These are phyloP conservation scores for Drosophila kanapiae DNA, from an alignment of 1,140 invertebrate genomes.

Conservation along the genomic window DNA sequence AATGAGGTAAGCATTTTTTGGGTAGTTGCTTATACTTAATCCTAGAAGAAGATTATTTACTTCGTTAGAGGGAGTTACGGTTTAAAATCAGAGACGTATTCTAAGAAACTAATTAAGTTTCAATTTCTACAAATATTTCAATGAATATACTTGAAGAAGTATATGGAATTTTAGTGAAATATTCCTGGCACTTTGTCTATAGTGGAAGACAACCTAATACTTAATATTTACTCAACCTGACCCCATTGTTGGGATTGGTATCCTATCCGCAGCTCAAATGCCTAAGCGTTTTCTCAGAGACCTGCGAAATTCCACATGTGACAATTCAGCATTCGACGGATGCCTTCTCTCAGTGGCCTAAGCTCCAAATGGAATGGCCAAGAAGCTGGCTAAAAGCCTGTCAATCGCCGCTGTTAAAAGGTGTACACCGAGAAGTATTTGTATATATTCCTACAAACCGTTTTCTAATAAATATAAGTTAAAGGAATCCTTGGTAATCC, in stretches of 20 bases:
- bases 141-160: neutral
- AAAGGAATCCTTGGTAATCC: too few relatives aligned
- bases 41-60: too few relatives aligned
- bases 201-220: neutral
- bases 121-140: too few relatives aligned
- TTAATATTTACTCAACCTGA: constrained; percentile 23
- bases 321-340: constrained; percentile 45
- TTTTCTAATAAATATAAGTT: too few relatives aligned
- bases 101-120: too few relatives aligned
- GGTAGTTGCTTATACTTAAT: neutral
- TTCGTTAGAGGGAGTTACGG: neutral
- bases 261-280: constrained; percentile 31
- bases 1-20: neutral
- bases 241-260: constrained; percentile 31
- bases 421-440: constrained; percentile 12
- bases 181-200: too few relatives aligned
- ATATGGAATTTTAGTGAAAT: neutral
- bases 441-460: too few relatives aligned
- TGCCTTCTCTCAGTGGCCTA: constrained; percentile 18
- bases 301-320: constrained; percentile 73
- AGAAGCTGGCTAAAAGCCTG: constrained; percentile 69
- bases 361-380: constrained; percentile 44
- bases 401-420: constrained; percentile 47
- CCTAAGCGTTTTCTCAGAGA: constrained; percentile 39
- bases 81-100: too few relatives aligned